Percentiles rank a stretch among this genome's conserved stretches.
Evolutionary conservation across 2,797 vertebrate species (phyloP).

Genomic region (Neopelma chrysocephalum): DNA sequence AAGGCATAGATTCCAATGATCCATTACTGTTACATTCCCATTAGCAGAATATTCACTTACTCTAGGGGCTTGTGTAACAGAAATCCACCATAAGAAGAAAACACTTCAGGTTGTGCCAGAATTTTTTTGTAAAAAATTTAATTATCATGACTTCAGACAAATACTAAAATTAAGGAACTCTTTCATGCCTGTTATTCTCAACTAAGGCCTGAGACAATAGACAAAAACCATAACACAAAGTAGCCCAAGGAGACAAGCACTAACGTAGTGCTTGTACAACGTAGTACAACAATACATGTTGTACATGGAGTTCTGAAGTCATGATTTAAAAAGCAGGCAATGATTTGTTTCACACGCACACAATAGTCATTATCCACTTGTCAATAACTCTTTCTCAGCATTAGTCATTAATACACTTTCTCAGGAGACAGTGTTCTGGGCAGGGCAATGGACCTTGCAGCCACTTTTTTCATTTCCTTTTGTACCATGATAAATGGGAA

Average conservation of each 20-base stretch:
- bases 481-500: background rate
- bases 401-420: background rate
- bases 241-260: background rate
- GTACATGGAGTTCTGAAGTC: background rate
- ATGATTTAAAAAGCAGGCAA: background rate
- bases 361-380: background rate
- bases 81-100: background rate
- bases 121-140: background rate
- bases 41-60: background rate
- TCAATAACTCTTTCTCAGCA: background rate
- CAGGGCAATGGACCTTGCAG: background rate
- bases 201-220: background rate
- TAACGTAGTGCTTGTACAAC: no score
- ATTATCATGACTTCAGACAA: background rate
- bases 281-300: background rate
- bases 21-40: slow-evolving; percentile 4
- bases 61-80: background rate
- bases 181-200: background rate
- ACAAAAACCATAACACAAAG: background rate
- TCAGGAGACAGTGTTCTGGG: background rate
- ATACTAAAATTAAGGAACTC: background rate
- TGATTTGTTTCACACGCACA: background rate
- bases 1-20: slow-evolving; percentile 19
- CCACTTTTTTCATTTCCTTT: background rate
- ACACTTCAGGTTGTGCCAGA: background rate